Evolutionary conservation across 2,888 invertebrate species (phyloP), one percentile per base, ranked within the genome.

Genomic region (Omphaloscelis lunosa): DNA sequence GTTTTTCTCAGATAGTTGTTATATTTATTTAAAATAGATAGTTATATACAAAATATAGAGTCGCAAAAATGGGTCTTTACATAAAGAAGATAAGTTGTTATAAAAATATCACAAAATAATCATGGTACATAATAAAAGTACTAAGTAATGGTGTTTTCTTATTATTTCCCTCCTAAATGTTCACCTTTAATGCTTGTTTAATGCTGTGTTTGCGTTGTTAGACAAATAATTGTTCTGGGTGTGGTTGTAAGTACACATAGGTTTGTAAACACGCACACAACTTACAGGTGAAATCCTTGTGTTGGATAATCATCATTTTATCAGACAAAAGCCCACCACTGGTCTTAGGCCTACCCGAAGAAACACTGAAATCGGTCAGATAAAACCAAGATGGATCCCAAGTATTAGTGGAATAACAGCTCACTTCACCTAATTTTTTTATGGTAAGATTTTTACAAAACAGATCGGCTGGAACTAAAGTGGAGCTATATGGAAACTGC

Each of bases 161-260:
- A 58, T 34, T 76, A 67, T 72, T 62, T 51, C 5, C 23, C 2
- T 61, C 45, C 15, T 20, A 17, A 39, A 75, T 51, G 8, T 58
- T 78, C 9, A 56, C n/a, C 34, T 65, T 62, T 29, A 61, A 29
- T 29, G 73, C 27, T 80, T 48, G 53, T 23, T 23, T 27, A n/a
- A 29, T 20, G 9, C 11, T 41, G 41, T 79, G 58, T 78, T 41
- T 82, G 51, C 34, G 23, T 63, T 75, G 51, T 45, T 34, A 11
- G 41, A 53, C 51, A 82, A 79, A 76, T 65, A 65, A 17, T 41
- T 39, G 20, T 63, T 58, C 61, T 41, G 34, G 23, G 56, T 58
- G n/a, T 34, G 15, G 17, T 9, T n/a, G 6, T 72, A 27, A 23
- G n/a, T 71, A 56, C 34, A 27, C 12, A 23, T 17, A 48, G 7